A percentile compares a stretch with the other conserved stretches of the same genome.
Conservation (phyloP, 2,113 vertebrate species). For the Isichthys henryi region DNA sequence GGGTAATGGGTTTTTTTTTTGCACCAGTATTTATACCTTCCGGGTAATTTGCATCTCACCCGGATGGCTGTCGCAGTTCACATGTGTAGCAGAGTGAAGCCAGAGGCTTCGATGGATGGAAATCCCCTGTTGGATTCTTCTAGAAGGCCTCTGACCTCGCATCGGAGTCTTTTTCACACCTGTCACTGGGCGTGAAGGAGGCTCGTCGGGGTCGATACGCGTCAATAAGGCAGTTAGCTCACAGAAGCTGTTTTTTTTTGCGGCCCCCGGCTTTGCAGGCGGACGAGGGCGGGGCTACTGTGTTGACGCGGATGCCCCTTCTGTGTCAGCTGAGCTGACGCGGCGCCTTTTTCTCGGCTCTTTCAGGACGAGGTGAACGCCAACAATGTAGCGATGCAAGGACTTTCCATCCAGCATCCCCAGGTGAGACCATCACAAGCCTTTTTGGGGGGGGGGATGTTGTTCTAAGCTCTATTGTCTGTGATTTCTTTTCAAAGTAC, state of each 20-base stretch:
- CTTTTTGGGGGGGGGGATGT: conserved; percentile 1
- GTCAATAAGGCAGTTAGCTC: background rate
- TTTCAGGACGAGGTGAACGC: conserved; percentile 62
- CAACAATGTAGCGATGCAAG: conserved; percentile 67
- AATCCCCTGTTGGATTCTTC: background rate
- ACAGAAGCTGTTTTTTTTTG: background rate
- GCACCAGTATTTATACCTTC: conserved; percentile 17
- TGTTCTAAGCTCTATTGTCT: conserved; percentile 32
- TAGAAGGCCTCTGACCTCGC: background rate
- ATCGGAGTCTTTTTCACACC: background rate
- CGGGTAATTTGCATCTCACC: conserved; percentile 28
- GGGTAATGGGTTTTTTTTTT: background rate
- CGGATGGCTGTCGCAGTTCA: conserved; percentile 27
- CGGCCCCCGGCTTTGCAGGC: background rate
- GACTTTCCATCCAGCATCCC: conserved; percentile 69
- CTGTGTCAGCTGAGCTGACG: background rate
- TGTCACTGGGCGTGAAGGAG: background rate
- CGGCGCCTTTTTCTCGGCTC: conserved; percentile 24
- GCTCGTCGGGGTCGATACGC: background rate
- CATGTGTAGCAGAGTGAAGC: conserved; percentile 24
- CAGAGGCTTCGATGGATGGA: background rate
- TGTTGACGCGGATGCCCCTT: background rate
- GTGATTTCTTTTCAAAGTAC: conserved; percentile 29
- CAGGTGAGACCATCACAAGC: conserved; percentile 58
- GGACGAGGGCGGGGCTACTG: background rate